Conservation (phyloP, 2,797 vertebrate species). For the Micromesistius poutassou region DNA sequence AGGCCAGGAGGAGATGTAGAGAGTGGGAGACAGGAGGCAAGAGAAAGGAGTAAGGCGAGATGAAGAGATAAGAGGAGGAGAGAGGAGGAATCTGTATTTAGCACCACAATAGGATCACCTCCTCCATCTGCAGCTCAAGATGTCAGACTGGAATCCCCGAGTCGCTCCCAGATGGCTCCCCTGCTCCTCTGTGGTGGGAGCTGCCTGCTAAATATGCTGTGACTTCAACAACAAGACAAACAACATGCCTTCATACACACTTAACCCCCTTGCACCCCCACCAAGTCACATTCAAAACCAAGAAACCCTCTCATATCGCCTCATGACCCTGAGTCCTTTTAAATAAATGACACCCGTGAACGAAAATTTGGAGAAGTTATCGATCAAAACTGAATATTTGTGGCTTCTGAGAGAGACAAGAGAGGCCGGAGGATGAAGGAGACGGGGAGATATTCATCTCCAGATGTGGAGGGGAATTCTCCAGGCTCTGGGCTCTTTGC, state of each 20-base stretch:
- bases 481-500: constrained; percentile 22
- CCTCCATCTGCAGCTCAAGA: constrained; percentile 58
- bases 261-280: no score
- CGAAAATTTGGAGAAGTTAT: not conserved
- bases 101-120: constrained; percentile 39
- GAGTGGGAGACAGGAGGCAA: no score
- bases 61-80: no score
- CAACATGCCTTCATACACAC: constrained; percentile 15
- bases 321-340: no score
- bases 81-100: constrained; percentile 15
- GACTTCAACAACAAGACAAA: constrained; percentile 35
- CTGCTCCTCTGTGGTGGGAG: constrained; percentile 45
- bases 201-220: constrained; percentile 45
- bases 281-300: no score
- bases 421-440: no score
- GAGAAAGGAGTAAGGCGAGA: no score
- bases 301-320: no score
- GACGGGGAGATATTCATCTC: no score
- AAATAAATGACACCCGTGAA: not conserved
- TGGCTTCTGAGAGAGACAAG: no score
- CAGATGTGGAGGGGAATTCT: constrained; percentile 21
- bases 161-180: constrained; percentile 50
- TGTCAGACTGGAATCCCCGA: constrained; percentile 53
- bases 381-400: no score
- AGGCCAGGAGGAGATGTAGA: no score